Percentiles rank a stretch among this genome's conserved stretches.
These are phyloP conservation scores for Prolemur simus DNA, from an alignment of 2,113 vertebrate species.

Conservation along the genomic window DNA sequence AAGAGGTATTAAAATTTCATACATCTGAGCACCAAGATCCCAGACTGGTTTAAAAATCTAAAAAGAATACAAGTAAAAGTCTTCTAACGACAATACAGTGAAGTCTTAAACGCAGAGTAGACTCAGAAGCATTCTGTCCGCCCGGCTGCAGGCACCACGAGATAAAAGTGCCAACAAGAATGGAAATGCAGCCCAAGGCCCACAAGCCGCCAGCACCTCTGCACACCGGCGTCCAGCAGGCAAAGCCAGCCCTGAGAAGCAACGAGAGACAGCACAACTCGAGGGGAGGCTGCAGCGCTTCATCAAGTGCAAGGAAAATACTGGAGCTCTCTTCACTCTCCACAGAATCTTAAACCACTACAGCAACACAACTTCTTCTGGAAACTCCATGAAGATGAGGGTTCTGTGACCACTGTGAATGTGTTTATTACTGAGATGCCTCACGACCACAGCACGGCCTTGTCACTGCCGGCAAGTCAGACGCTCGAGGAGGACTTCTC, in stretches of 20 bases:
- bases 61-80: not conserved
- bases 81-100: not conserved
- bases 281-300: not conserved
- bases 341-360: not conserved
- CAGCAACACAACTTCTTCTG: not conserved
- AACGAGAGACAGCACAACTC: accelerated
- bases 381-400: not conserved
- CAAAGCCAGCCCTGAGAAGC: not conserved
- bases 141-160: not conserved
- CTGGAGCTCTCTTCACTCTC: not conserved
- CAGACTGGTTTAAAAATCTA: not conserved
- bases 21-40: not conserved
- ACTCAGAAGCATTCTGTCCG: not conserved
- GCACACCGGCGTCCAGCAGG: not conserved
- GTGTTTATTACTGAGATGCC: too few species aligned
- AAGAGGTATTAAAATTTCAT: not conserved
- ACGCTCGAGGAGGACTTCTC: not conserved
- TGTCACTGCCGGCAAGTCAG: not conserved
- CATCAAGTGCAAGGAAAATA: accelerated
- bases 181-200: not conserved
- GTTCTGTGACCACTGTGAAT: not conserved
- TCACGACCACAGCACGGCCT: not conserved
- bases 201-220: not conserved
- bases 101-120: not conserved
- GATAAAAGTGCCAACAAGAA: not conserved